Conservation (phyloP, 2,888 invertebrate genomes). For the Oxytorus armatus region DNA sequence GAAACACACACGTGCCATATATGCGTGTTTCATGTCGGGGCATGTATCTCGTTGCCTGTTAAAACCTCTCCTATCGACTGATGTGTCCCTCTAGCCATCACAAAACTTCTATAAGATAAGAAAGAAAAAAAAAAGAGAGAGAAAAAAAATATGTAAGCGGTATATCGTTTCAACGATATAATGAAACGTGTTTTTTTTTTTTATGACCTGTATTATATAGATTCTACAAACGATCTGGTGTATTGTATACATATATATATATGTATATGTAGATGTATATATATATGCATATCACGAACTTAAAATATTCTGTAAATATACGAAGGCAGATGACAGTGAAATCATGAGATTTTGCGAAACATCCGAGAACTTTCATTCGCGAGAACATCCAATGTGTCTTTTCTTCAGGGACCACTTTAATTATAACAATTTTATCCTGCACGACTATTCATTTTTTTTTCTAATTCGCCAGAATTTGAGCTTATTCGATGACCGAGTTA, state of each 20-base stretch:
- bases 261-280: conserved; percentile 59
- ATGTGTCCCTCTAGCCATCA: too few species aligned
- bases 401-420: conserved; percentile 30
- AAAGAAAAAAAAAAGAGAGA: neutral
- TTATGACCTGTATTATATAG: conserved; percentile 55
- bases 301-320: conserved; percentile 80
- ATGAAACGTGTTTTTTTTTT: conserved; percentile 31
- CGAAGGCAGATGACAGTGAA: conserved; percentile 70
- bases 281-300: conserved; percentile 67
- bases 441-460: neutral
- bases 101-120: too few species aligned
- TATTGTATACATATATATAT: conserved; percentile 39
- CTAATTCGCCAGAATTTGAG: neutral
- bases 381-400: conserved; percentile 5
- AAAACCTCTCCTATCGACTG: too few species aligned
- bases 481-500: too few species aligned
- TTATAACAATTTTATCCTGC: neutral
- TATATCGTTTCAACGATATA: conserved; percentile 3
- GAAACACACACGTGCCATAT: too few species aligned
- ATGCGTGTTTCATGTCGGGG: too few species aligned
- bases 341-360: conserved; percentile 37
- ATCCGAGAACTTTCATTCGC: conserved; percentile 28
- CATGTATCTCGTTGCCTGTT: too few species aligned
- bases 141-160: neutral
- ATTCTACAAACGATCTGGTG: conserved; percentile 42